Conservation (phyloP, 1,140 invertebrate species). For the Brachionus manjavacas region DNA sequence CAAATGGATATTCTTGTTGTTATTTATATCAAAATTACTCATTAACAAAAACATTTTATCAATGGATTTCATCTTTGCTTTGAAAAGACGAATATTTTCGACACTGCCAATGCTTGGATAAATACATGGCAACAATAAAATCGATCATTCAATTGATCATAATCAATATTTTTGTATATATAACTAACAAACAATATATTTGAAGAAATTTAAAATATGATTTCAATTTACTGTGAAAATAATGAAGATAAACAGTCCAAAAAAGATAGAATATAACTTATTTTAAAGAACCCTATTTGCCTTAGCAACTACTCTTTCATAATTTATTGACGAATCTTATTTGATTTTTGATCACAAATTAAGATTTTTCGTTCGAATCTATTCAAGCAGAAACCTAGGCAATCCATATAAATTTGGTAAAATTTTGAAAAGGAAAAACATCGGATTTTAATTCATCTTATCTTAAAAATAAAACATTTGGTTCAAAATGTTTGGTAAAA, state of each 20-base stretch:
- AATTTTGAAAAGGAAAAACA: background rate
- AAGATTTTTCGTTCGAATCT: background rate
- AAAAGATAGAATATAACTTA: background rate
- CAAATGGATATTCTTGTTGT: background rate
- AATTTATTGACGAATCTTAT: background rate
- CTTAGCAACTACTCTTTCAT: background rate
- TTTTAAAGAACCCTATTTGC: background rate
- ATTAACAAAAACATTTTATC: background rate
- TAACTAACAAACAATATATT: too few species aligned
- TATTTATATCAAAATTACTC: background rate
- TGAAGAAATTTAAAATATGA: background rate
- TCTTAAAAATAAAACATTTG: background rate
- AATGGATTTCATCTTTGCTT: background rate
- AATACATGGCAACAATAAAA: background rate
- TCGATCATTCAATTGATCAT: background rate
- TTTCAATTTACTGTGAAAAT: background rate
- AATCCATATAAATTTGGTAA: background rate
- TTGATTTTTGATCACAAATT: too few species aligned
- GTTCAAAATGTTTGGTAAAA: background rate
- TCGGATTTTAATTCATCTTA: background rate
- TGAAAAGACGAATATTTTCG: background rate
- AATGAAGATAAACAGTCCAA: background rate
- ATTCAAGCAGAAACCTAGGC: background rate
- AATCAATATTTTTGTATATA: background rate
- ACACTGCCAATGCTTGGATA: background rate